Percentiles rank a stretch among this genome's conserved stretches.
These are phyloP conservation scores for Rhineura floridana DNA, from an alignment of 2,113 vertebrate species.

Conservation along the genomic window DNA sequence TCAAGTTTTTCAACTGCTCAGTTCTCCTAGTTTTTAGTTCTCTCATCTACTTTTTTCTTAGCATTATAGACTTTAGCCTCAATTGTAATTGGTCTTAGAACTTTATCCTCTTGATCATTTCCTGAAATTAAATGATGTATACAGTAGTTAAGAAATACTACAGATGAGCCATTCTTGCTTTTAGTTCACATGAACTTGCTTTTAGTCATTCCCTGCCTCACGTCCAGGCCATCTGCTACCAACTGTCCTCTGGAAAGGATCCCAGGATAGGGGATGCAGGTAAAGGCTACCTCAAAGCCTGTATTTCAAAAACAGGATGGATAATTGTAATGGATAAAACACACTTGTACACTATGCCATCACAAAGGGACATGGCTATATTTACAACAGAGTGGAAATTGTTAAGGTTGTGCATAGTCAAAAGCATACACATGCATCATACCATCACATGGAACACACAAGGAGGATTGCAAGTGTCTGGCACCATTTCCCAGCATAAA, in stretches of 20 bases:
- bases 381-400: neutral
- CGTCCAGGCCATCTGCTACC: too few species aligned
- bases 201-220: too few species aligned
- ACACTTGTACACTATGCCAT: neutral
- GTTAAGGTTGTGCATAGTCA: neutral
- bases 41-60: neutral
- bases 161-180: neutral
- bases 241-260: too few species aligned
- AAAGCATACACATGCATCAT: neutral
- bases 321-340: too few species aligned
- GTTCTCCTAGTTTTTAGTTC: neutral
- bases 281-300: too few species aligned
- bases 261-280: too few species aligned
- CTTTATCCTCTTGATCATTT: neutral
- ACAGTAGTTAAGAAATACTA: neutral
- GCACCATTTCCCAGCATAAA: neutral
- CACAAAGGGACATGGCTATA: neutral
- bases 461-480: too few species aligned
- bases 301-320: too few species aligned
- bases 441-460: neutral
- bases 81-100: neutral
- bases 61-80: too few species aligned
- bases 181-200: neutral
- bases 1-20: neutral
- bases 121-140: neutral